A percentile compares a stretch with the other conserved stretches of the same genome.
These are phyloP conservation scores for Leucophenga maculata DNA, from an alignment of 2,888 invertebrate species.

Conservation along the genomic window DNA sequence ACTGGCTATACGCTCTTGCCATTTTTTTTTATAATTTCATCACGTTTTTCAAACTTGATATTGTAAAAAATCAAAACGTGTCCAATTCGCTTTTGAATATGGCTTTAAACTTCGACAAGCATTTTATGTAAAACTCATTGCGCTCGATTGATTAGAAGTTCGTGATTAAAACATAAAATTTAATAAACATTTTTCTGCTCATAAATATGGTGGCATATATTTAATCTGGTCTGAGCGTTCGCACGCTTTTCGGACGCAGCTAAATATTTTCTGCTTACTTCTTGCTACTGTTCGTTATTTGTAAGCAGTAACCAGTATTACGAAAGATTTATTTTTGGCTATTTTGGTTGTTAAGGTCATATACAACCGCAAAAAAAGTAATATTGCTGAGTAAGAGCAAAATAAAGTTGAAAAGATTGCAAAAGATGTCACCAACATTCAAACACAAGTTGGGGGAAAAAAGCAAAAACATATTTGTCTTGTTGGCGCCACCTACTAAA, in stretches of 20 bases:
- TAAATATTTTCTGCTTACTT: no score
- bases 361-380: no score
- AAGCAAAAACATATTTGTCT: not conserved
- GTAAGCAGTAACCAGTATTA: no score
- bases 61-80: conserved; percentile 29
- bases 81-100: conserved; percentile 23
- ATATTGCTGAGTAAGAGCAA: not conserved
- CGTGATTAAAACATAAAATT: conserved; percentile 4
- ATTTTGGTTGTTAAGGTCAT: no score
- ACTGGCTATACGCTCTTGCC: no score
- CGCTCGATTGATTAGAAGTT: conserved; percentile 7
- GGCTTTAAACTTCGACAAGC: not conserved
- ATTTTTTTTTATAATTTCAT: conserved; percentile 29
- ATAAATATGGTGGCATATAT: not conserved
- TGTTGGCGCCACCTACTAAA: conserved; percentile 6
- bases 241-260: no score
- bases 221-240: no score
- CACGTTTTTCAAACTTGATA: conserved; percentile 35
- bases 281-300: no score
- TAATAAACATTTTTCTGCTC: not conserved
- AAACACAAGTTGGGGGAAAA: not conserved
- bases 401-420: not conserved
- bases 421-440: not conserved
- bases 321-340: no score
- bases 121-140: not conserved